Base-by-base conservation (phyloP, 1,140 invertebrate species). In the Charaxes varanes region DNA sequence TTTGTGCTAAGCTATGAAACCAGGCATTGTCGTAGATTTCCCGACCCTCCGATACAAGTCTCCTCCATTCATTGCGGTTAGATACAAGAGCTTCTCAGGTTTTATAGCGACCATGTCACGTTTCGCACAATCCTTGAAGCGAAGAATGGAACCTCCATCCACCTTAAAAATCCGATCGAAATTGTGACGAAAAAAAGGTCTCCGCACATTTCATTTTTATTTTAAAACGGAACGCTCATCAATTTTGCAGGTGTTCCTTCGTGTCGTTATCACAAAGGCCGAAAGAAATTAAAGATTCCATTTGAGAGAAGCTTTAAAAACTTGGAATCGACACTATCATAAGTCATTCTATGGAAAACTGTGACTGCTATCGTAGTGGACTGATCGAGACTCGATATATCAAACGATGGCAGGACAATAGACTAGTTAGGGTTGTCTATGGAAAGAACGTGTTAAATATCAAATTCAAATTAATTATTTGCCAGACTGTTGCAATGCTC, bases 321-420 rank as follows among this genome's bases (percentile, higher is more conserved):
- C 23, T 42, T 40, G 11, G 26, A 40, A 23, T 36, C 33, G 37
- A 37, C 21, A 36, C 26, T 23, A 41, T 42, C 37, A 61, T 64
- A 58, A 64, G 46, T 60, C 56, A 56, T 53, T 49, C 40, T 58
- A 50, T 53, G 49, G 47, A 61, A 58, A 64, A 61, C 61, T 56
- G 54, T 41, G 45, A 37, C 30, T 45, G 27, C 31, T 48, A 35
- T 28, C 34, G 37, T 32, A 30, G 38, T 12, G 23, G 22, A 36
- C 31, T 43, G 49, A 51, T 53, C 46, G 44, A 16, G 34, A 53
- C 46, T 57, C 59, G 37, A 62, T 66, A 60, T 56, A 66, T 66
- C 62, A 62, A 46, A 19, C 18, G 27, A 23, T 38, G 55, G 51
- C 27, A 30, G 26, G 43, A 68, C 64, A 68, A 68, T 53, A 52